Percentiles rank a stretch among this genome's conserved stretches.
These are phyloP conservation scores for Pocillopora grandis DNA, from an alignment of 92 coral and sea anemone species.

Conservation along the genomic window DNA sequence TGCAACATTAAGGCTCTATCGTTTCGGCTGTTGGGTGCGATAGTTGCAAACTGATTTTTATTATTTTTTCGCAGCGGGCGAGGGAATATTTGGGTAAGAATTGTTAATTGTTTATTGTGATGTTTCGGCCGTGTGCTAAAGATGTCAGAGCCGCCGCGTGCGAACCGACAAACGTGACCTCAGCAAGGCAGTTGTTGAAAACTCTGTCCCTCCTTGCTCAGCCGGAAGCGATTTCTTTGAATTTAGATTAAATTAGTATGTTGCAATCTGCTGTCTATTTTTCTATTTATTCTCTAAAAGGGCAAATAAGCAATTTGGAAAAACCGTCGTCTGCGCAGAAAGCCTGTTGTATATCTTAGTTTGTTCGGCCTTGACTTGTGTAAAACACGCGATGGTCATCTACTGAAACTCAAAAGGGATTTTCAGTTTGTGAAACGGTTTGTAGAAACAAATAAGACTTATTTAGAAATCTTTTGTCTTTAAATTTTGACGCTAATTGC, in stretches of 20 bases:
- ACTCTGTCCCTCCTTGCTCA: background rate
- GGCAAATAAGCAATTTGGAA: constrained; percentile 25
- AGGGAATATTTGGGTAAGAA: constrained; percentile 5
- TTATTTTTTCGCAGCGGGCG: constrained; percentile 19
- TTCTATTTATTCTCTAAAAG: constrained; percentile 1
- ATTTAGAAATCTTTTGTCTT: background rate
- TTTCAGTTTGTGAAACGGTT: background rate
- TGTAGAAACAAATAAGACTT: background rate
- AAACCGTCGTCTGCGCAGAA: background rate
- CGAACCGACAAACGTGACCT: constrained; percentile 19
- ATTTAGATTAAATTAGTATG: constrained; percentile 35
- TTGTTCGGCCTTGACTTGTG: background rate
- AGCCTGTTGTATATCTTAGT: constrained; percentile 21
- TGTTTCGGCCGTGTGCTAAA: constrained; percentile 1
- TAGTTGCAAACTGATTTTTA: constrained; percentile 10
- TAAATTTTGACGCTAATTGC: constrained; percentile 11
- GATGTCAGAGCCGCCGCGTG: background rate
- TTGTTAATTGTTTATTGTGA: background rate
- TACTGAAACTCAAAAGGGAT: background rate
- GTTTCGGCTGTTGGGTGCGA: constrained; percentile 12
- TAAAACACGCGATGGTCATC: background rate
- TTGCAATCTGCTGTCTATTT: constrained; percentile 27
- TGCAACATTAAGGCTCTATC: constrained; percentile 21
- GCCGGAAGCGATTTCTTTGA: constrained; percentile 33
- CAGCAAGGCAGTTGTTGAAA: background rate